Percentiles rank a stretch among this genome's conserved stretches.
phyloP scores from a whole-genome alignment of 1,140 invertebrate species.

The Drosophila melanica region DNA sequence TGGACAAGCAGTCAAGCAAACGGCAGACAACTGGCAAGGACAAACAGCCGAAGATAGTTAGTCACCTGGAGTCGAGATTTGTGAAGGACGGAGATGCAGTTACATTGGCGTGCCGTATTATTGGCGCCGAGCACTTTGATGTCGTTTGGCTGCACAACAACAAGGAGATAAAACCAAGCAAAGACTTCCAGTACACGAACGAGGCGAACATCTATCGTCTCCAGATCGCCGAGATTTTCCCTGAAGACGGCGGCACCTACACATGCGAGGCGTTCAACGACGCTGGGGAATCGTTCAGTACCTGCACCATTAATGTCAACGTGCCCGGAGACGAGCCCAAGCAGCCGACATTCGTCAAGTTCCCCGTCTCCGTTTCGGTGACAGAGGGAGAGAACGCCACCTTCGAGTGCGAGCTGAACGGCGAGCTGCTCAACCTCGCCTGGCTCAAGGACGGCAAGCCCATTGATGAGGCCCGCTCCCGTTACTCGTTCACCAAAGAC shows the following conservation, averaged over 20 bases:
- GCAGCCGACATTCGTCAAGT: conserved; percentile 93
- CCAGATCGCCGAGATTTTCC: conserved; percentile 96
- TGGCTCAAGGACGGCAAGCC: conserved; percentile 97
- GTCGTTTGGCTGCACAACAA: conserved; percentile 98
- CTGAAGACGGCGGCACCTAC: conserved; percentile 94
- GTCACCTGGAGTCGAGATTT: conserved; percentile 91
- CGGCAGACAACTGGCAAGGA: conserved; percentile 85
- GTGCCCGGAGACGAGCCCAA: conserved; percentile 94
- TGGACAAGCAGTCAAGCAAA: conserved; percentile 86
- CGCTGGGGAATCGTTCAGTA: conserved; percentile 95
- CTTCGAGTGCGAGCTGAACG: conserved; percentile 85
- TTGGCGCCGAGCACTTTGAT: conserved; percentile 94
- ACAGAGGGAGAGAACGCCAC: conserved; percentile 91
- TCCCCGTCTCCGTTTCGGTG: conserved; percentile 94
- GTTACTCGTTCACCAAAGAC: conserved; percentile 93
- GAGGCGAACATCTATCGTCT: conserved; percentile 96
- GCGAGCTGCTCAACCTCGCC: conserved; percentile 86
- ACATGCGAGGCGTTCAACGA: conserved; percentile 98
- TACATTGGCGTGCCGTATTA: conserved; percentile 93
- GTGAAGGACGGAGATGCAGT: conserved; percentile 95
- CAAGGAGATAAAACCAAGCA: conserved; percentile 97
- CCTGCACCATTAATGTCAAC: conserved; percentile 92
- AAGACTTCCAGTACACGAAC: conserved; percentile 97
- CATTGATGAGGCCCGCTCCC: conserved; percentile 89
- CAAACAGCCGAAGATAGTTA: conserved; percentile 92